Conservation (phyloP, 2,888 invertebrate genomes). For the Minunthozetes semirufus region DNA sequence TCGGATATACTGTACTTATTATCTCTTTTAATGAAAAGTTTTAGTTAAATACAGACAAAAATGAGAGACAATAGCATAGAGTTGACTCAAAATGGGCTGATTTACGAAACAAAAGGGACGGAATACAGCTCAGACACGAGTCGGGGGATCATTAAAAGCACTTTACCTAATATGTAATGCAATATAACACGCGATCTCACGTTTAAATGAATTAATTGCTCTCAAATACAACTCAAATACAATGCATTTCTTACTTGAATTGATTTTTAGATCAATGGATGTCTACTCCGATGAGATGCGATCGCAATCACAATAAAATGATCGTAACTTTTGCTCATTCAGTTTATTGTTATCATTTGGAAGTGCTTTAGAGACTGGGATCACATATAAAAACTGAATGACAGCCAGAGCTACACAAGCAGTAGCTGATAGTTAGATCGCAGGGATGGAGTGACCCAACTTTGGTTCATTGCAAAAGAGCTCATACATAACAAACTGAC, state of each 20-base stretch:
- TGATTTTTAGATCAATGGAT: background rate
- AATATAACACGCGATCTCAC: background rate
- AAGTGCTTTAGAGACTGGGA: background rate
- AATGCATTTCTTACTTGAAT: constrained; percentile 10
- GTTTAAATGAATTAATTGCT: background rate
- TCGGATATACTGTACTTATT: no score
- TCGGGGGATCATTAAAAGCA: constrained; percentile 10
- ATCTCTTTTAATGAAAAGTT: no score
- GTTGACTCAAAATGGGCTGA: no score
- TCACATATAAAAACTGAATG: background rate
- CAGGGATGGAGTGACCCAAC: background rate
- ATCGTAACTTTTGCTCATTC: background rate
- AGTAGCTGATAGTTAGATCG: background rate
- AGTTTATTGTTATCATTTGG: background rate
- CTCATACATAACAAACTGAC: background rate
- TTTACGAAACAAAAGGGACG: no score
- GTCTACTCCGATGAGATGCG: background rate
- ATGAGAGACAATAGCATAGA: no score
- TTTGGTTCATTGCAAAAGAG: background rate
- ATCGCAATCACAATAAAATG: background rate
- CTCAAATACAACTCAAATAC: background rate
- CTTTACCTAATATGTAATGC: constrained; percentile 2
- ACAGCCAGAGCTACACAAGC: background rate
- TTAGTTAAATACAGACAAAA: no score
- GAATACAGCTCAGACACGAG: no score